phyloP scores from a whole-genome alignment of 35 echinoderm and acorn worm genomes.

The Acanthaster planci region DNA sequence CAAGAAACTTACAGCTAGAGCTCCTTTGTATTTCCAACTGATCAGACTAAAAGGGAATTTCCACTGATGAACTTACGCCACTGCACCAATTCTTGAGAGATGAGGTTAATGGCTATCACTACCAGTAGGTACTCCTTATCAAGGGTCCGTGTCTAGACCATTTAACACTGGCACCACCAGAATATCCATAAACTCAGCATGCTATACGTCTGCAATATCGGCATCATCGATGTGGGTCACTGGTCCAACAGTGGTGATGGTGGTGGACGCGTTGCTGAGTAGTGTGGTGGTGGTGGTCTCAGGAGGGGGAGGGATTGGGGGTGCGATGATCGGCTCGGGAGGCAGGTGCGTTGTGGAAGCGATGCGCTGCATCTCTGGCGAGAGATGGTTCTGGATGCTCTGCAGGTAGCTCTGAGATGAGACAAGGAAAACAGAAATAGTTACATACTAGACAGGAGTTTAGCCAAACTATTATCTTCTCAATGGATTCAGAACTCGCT shows the following conservation, averaged over 20 bases:
- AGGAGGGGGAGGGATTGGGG: slow-evolving; percentile 29
- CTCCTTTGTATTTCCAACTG: too few relatives aligned
- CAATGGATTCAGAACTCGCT: background rate
- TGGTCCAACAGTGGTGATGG: slow-evolving; percentile 32
- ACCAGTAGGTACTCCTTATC: too few relatives aligned
- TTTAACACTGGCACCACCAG: too few relatives aligned
- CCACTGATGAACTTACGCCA: too few relatives aligned
- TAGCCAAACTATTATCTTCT: background rate
- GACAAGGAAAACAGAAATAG: slow-evolving; percentile 8
- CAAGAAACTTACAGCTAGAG: too few relatives aligned
- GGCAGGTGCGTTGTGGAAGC: slow-evolving; percentile 88
- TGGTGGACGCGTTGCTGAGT: slow-evolving; percentile 47
- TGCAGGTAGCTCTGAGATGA: slow-evolving; percentile 84
- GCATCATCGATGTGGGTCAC: slow-evolving; percentile 47
- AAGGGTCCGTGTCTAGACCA: too few relatives aligned
- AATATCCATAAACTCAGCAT: background rate
- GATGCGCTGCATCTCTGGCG: slow-evolving; percentile 89
- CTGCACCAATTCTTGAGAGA: too few relatives aligned
- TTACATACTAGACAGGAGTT: background rate
- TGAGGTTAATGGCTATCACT: too few relatives aligned
- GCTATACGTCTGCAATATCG: slow-evolving; percentile 74
- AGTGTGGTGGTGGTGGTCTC: slow-evolving; percentile 44
- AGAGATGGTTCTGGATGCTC: slow-evolving; percentile 91
- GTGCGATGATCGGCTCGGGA: slow-evolving; percentile 58
- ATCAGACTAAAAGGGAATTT: too few relatives aligned